Evolutionary conservation across 2,113 vertebrate genomes (phyloP).

Genomic region (Phrynosoma platyrhinos): DNA sequence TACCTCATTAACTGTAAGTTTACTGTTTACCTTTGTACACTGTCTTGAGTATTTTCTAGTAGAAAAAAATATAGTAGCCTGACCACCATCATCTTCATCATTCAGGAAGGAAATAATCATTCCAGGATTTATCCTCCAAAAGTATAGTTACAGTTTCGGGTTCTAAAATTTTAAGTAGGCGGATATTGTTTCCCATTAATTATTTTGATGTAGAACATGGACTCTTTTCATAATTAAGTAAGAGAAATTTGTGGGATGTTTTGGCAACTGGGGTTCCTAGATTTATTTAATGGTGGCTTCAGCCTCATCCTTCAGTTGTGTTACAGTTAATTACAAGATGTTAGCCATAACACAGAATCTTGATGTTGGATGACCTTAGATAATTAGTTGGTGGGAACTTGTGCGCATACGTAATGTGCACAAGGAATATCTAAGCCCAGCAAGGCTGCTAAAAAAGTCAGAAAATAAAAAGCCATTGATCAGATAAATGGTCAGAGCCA

Average conservation of each 20-base stretch:
- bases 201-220: constrained; percentile 23
- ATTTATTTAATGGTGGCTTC: constrained; percentile 4
- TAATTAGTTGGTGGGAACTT: constrained; percentile 23
- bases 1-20: background rate
- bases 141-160: background rate
- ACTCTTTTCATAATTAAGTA: constrained; percentile 47
- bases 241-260: background rate
- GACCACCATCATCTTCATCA: background rate
- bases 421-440: constrained; percentile 1
- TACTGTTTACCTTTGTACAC: background rate
- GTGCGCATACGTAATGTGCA: background rate
- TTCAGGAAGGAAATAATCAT: background rate
- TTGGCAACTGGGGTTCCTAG: background rate
- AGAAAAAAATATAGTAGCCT: background rate
- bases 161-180: constrained; percentile 1
- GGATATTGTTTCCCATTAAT: constrained; percentile 35
- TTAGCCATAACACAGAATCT: background rate
- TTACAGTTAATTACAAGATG: background rate
- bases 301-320: background rate
- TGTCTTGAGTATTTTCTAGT: background rate
- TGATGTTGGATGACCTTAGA: constrained; percentile 17
- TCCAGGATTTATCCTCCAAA: constrained; percentile 13
- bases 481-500: background rate
- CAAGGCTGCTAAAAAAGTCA: background rate
- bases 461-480: background rate